These are phyloP conservation scores for Luperina nickerlii DNA, from an alignment of 2,888 invertebrate species.

Conservation along the genomic window DNA sequence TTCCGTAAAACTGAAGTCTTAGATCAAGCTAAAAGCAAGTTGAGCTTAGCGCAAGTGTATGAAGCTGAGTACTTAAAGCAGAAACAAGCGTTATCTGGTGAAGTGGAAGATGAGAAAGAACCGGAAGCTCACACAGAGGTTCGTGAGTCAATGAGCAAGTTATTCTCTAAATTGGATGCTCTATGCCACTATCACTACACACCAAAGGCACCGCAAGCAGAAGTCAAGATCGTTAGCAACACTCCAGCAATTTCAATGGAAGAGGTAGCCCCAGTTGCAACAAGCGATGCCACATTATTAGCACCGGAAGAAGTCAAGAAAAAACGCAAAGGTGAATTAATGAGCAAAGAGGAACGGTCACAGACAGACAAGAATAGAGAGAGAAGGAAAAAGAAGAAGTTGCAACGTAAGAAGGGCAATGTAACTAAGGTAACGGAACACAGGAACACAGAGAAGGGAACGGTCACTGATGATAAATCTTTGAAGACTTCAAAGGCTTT, in stretches of 20 bases:
- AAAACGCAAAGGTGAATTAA: constrained; percentile 88
- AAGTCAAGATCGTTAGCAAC: constrained; percentile 97
- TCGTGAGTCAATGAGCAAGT: constrained; percentile 92
- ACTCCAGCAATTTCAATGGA: constrained; percentile 97
- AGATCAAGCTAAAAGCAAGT: constrained; percentile 98
- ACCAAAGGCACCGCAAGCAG: constrained; percentile 95
- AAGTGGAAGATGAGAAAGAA: constrained; percentile 91
- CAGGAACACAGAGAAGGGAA: constrained; percentile 90
- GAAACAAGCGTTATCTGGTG: constrained; percentile 90
- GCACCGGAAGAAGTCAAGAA: constrained; percentile 98
- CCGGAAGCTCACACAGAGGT: constrained; percentile 95
- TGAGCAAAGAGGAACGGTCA: constrained; percentile 95
- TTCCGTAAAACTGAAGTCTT: constrained; percentile 97
- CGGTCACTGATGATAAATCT: constrained; percentile 90
- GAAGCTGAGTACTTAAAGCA: constrained; percentile 96
- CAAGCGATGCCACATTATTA: constrained; percentile 95
- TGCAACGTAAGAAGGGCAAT: constrained; percentile 91
- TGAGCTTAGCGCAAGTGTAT: constrained; percentile 97
- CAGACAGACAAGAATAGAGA: constrained; percentile 97
- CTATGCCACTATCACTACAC: constrained; percentile 98
- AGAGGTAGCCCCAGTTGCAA: constrained; percentile 98
- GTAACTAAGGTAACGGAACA: constrained; percentile 85
- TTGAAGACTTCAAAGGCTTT: constrained; percentile 94
- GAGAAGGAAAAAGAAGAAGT: constrained; percentile 95
- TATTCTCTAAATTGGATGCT: constrained; percentile 97